Evolutionary conservation across 2,113 vertebrate species (phyloP).

Genomic region (Indicator indicator): DNA sequence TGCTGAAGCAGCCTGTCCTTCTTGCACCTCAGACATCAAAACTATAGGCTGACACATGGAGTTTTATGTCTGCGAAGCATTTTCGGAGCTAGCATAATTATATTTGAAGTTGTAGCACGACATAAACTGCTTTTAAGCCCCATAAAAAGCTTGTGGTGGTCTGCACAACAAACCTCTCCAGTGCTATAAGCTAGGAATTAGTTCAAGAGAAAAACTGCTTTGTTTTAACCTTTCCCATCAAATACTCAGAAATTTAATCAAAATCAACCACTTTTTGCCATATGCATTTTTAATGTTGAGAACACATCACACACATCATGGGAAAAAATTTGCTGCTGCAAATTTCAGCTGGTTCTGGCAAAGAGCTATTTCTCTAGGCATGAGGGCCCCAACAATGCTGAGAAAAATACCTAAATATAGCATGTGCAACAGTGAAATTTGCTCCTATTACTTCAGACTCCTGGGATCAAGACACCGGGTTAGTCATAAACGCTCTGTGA

Average conservation of each 20-base stretch:
- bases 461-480: slow-evolving; percentile 27
- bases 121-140: slow-evolving; percentile 42
- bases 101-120: slow-evolving; percentile 26
- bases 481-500: slow-evolving; percentile 38
- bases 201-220: slow-evolving; percentile 7
- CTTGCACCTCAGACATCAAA: not conserved
- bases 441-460: slow-evolving; percentile 48
- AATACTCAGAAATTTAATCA: slow-evolving; percentile 18
- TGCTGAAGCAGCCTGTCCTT: slow-evolving; percentile 10
- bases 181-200: slow-evolving; percentile 36
- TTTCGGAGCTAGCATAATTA: slow-evolving; percentile 20
- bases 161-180: slow-evolving; percentile 10
- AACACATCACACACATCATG: slow-evolving; percentile 3
- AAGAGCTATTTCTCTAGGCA: not conserved
- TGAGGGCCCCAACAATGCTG: not conserved
- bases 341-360: not conserved
- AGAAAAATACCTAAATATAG: slow-evolving; percentile 4
- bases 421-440: not conserved
- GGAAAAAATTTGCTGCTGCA: not conserved
- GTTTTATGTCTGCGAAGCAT: slow-evolving; percentile 14
- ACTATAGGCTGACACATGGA: not conserved
- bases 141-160: slow-evolving; percentile 40
- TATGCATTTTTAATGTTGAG: slow-evolving; percentile 4
- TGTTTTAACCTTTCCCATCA: slow-evolving; percentile 33
- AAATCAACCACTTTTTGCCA: slow-evolving; percentile 21